These are phyloP conservation scores for Drosophila leonis DNA, from an alignment of 2,888 invertebrate species.

Conservation along the genomic window DNA sequence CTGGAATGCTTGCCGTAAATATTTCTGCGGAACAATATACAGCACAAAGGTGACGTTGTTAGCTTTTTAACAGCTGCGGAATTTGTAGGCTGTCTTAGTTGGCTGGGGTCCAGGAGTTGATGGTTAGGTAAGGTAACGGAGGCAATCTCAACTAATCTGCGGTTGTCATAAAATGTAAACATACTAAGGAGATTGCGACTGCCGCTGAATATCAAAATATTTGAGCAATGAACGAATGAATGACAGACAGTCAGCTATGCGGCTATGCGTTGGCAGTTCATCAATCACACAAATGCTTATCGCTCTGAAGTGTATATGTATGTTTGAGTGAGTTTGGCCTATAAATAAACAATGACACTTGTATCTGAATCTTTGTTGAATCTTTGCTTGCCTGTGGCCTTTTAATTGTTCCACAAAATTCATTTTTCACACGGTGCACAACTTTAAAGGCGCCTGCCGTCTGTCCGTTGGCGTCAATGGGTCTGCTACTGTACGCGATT, in stretches of 20 bases:
- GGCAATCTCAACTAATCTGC: slow-evolving; percentile 75
- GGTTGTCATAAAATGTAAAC: slow-evolving; percentile 73
- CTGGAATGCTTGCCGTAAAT: slow-evolving; percentile 75
- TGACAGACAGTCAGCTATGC: slow-evolving; percentile 20
- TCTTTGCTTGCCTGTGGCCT: slow-evolving; percentile 43
- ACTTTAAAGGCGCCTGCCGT: slow-evolving; percentile 57
- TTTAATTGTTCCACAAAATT: slow-evolving; percentile 66
- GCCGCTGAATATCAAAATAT: slow-evolving; percentile 58
- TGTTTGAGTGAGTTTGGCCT: slow-evolving; percentile 32
- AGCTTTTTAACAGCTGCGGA: slow-evolving; percentile 78
- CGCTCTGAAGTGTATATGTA: slow-evolving; percentile 42
- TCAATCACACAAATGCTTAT: slow-evolving; percentile 74
- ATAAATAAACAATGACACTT: slow-evolving; percentile 60
- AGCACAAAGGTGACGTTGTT: slow-evolving; percentile 73
- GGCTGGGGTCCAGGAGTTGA: slow-evolving; percentile 1
- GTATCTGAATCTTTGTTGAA: slow-evolving; percentile 30
- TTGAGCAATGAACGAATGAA: slow-evolving; percentile 62
- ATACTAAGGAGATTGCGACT: slow-evolving; percentile 22
- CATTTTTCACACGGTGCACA: slow-evolving; percentile 67
- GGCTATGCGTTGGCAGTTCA: slow-evolving; percentile 58
- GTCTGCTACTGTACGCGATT: slow-evolving; percentile 43
- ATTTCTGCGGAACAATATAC: slow-evolving; percentile 71
- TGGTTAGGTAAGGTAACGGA: background rate
- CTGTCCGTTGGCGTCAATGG: slow-evolving; percentile 64
- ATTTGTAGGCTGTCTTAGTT: slow-evolving; percentile 72